A percentile compares a stretch with the other conserved stretches of the same genome.
Conservation (phyloP, 2,797 vertebrate genomes). For the Lepilemur ruficaudatus region DNA sequence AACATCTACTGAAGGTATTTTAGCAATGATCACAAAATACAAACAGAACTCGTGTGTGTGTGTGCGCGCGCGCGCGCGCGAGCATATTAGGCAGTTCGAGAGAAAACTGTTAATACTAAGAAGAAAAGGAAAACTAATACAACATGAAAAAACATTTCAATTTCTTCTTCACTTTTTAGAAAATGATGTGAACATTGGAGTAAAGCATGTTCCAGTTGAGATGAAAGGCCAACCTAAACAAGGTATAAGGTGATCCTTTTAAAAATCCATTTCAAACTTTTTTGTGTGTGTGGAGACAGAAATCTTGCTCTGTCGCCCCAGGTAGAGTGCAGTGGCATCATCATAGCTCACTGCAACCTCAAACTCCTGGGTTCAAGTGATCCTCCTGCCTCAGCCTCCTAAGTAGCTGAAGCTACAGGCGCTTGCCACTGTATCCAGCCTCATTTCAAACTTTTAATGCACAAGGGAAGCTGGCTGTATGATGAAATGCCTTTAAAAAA, state of each 20-base stretch:
- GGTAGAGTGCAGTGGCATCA: background rate
- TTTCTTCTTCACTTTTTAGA: slow-evolving; percentile 15
- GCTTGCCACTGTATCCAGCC: background rate
- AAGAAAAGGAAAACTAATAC: slow-evolving; percentile 23
- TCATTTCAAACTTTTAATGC: background rate
- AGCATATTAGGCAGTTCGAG: background rate
- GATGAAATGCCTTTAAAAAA: background rate
- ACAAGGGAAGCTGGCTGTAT: background rate
- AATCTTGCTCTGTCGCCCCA: background rate
- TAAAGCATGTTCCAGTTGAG: background rate
- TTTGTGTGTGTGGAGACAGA: background rate
- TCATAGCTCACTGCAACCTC: background rate
- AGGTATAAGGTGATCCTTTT: background rate
- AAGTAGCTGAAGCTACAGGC: background rate
- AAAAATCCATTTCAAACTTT: background rate
- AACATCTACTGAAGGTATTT: slow-evolving; percentile 6
- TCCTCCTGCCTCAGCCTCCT: background rate
- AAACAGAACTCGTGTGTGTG: background rate
- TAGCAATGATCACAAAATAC: slow-evolving; percentile 25
- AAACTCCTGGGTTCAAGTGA: background rate
- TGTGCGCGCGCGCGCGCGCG: accelerated
- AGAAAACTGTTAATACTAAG: background rate
- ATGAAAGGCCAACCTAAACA: slow-evolving; percentile 28
- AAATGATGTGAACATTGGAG: slow-evolving; percentile 6
- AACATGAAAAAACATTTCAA: background rate